Evolutionary conservation across 2,113 vertebrate species (phyloP).

Genomic region (Ivindomyrus marchei): DNA sequence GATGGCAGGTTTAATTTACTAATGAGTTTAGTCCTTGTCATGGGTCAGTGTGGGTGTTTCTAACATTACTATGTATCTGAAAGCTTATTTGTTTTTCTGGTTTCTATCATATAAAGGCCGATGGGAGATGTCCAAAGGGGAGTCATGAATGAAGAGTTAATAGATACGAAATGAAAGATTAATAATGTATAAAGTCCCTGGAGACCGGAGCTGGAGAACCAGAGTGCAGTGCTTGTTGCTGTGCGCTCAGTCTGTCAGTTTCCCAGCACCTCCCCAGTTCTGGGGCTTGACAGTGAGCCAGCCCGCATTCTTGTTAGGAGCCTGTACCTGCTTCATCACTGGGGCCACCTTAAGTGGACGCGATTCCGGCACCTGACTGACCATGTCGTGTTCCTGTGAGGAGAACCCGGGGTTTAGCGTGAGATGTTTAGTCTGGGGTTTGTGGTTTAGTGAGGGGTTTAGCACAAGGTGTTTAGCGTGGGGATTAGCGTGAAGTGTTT

Average conservation of each 20-base stretch:
- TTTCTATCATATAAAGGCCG: neutral
- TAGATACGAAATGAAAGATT: neutral
- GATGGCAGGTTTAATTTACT: neutral
- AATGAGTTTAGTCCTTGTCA: neutral
- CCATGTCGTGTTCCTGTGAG: neutral
- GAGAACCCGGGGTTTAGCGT: neutral
- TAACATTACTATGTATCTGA: neutral
- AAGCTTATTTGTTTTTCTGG: neutral
- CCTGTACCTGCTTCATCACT: neutral
- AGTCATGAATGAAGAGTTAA: neutral
- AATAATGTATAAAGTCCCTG: neutral
- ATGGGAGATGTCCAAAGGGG: neutral
- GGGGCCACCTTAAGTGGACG: too few species aligned
- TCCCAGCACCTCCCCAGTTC: neutral
- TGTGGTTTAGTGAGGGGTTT: too few species aligned
- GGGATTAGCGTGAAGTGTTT: too few species aligned
- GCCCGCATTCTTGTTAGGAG: neutral
- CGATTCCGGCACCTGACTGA: neutral
- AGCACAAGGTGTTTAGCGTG: too few species aligned
- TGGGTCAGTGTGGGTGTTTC: neutral
- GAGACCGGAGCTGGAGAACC: neutral
- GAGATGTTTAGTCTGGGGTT: neutral
- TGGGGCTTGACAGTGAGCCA: neutral
- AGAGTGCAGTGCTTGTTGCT: neutral
- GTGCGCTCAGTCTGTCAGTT: neutral